Evolutionary conservation across 2,797 vertebrate genomes (phyloP), one percentile per base, ranked within the genome.

Genomic region (Sphenopsis melanotis): DNA sequence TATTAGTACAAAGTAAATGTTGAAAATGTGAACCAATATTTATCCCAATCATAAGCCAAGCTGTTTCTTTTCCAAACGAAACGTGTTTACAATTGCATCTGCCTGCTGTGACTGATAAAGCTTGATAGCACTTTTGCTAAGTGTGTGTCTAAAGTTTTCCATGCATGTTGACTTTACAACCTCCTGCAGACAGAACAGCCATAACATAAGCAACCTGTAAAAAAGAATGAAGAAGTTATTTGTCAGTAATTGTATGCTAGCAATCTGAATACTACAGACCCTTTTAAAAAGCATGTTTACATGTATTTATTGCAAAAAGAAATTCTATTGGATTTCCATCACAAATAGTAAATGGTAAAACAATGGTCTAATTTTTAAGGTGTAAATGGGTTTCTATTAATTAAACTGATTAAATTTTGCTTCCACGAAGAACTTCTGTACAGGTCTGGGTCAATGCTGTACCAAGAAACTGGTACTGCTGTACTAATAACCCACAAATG

Each of bases 1-100:
- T 95, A 86, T 94, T 93, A 93, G 70, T 89, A 89, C 75, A 89
- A 89, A 91, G 84, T 83, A 92, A 91, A 95, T 83, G 52, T 71
- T 92, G 91, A 90, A 93, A 96, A 94, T 69, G 49, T 15, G 16
- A 83, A 83, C 46, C 44, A 95, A 63, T 96, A 94, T 95, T 94
- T 94, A 84, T 93, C 84, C 86, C 87, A 42, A 50, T 83, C 90
- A 75, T 92, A 94, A 95, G 32, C 49, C 68, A 87, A 53, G 42
- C 26, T 90, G 64, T 87, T 92, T 94, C 86, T 85, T 93, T 92
- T 95, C 81, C 91, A 85, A 85, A 83, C 0, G 65, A 89, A 94
- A 87, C 37, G 29, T 90, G 66, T 94, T 95, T 95, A 91, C 83
- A 89, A 23, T 89, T 91, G 53, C 36, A 66, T 81, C 44, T 93